Evolutionary conservation across 2,113 vertebrate species (phyloP).

Genomic region (Triplophysa dalaica): DNA sequence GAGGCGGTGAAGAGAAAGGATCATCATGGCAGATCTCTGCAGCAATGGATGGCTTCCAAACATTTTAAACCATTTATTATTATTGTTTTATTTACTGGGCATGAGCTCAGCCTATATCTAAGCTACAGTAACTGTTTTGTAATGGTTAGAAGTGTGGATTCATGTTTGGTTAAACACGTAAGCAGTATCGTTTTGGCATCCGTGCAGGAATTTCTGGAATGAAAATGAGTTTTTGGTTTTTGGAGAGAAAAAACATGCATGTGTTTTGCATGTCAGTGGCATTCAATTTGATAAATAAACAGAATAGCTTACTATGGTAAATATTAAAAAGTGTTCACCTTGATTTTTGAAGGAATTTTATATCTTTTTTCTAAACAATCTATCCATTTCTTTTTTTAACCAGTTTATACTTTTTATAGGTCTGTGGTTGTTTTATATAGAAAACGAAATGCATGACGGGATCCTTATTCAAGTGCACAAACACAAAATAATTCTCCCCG

Average conservation of each 20-base stretch:
- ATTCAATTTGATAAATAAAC: no score
- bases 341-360: background rate
- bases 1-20: slow-evolving; percentile 21
- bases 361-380: slow-evolving; percentile 1
- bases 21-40: background rate
- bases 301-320: no score
- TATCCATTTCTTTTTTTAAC: background rate
- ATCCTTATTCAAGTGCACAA: background rate
- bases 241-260: no score
- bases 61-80: background rate
- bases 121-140: background rate
- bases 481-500: background rate
- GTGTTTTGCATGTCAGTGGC: no score
- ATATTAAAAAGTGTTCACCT: no score
- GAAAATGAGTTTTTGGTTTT: no score
- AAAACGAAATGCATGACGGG: background rate
- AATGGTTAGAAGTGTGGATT: background rate
- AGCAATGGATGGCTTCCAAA: background rate
- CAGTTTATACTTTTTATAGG: slow-evolving; percentile 13
- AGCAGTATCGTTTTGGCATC: background rate
- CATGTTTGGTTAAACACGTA: background rate
- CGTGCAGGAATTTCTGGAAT: no score
- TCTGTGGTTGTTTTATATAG: background rate
- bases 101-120: background rate
- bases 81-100: background rate